Evolutionary conservation across 1,140 invertebrate genomes (phyloP), one percentile per base, ranked within the genome.

Genomic region (Agraylea sexmaculata): DNA sequence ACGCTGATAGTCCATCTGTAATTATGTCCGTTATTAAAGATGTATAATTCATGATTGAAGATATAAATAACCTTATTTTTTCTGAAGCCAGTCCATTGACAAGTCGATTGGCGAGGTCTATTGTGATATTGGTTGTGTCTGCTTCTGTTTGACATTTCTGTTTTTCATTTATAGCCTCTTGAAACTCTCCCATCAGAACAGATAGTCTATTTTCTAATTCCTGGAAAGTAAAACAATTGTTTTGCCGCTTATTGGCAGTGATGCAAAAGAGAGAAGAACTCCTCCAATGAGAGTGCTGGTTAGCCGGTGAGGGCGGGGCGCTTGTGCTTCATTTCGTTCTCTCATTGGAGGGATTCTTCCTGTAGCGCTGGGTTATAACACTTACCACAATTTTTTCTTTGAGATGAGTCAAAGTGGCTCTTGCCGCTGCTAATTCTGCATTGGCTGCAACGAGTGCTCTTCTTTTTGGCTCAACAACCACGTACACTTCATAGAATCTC

Each of bases 1-100:
- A 87, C 80, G 10, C 80, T 77, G 29, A 83, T 74, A 19, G 75
- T 75, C 87, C 87, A 86, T 45, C 82, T 69, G 27, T n/a, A 42
- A 38, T 23, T 4, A 28, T n/a, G 10, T 31, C 10, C 21, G 5
- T 7, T 35, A 10, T 25, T 25, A n/a, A n/a, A n/a, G n/a, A n/a
- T n/a, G 23, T 25, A 25, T 7, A 25, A 25, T 25, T 25, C 6
- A 25, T 17, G 12, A 39, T 21, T 36, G 29, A 28, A 6, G 38
- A 18, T 15, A 32, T 16, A 22, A 22, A 23, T 13, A 28, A 80
- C 46, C 79, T 70, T 30, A 90, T 70, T 64, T 93, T 94, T 58
- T 96, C 91, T 0, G 89, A 92, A 1, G 86, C 87, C 31, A 97
- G 66, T 21, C 92, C 91, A 52, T 86, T 87, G 0, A 97, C 87